Percentiles rank a stretch among this genome's conserved stretches.
Evolutionary conservation across 2,797 vertebrate genomes (phyloP).

Genomic region (Xiphorhynchus erythropygius): DNA sequence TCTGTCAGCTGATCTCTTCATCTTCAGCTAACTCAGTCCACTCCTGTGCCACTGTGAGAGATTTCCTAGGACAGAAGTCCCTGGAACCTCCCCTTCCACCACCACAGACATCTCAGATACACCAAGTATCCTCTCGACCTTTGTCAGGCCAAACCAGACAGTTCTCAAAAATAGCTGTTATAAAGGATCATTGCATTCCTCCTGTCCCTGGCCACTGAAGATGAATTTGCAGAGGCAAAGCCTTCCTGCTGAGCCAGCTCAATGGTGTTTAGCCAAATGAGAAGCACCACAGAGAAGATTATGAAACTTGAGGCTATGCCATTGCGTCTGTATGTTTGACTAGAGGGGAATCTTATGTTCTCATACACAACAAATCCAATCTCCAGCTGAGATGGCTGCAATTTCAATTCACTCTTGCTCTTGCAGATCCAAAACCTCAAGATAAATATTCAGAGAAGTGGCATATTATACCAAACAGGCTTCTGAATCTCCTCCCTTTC

Average conservation of each 20-base stretch:
- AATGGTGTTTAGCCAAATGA: background rate
- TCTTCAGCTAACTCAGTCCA: background rate
- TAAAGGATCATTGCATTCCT: background rate
- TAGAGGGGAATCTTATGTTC: background rate
- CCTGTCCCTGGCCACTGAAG: background rate
- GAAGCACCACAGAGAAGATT: background rate
- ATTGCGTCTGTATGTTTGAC: background rate
- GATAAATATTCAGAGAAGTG: background rate
- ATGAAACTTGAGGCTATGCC: background rate
- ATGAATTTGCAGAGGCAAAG: background rate
- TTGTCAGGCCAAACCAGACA: background rate
- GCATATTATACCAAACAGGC: background rate
- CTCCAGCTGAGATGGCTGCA: background rate
- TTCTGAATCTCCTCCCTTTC: background rate
- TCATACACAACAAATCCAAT: background rate
- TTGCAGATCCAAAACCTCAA: background rate
- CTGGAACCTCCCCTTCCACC: background rate
- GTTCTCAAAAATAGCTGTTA: background rate
- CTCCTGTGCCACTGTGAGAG: background rate
- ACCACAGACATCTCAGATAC: background rate
- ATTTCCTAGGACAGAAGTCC: background rate
- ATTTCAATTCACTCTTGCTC: background rate
- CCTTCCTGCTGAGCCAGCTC: background rate
- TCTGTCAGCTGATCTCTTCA: background rate
- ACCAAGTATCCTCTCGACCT: background rate